Base-by-base conservation (phyloP, 2,797 vertebrate species). In the Pogoniulus pusillus region DNA sequence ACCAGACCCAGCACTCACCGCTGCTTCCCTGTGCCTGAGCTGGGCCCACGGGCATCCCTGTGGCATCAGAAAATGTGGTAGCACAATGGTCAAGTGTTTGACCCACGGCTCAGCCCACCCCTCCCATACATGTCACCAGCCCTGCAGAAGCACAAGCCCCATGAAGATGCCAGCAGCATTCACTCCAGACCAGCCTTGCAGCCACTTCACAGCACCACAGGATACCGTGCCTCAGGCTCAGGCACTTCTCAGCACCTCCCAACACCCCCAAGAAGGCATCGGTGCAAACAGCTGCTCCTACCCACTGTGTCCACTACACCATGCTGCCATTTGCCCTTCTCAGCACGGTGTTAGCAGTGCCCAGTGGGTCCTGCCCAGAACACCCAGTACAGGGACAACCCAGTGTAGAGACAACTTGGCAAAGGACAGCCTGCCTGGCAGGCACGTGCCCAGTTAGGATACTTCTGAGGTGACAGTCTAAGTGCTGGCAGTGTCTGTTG, bases 101-200 rank as follows among this genome's bases (percentile, higher is more conserved):
- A 58, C 6, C 15, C 53, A 4, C 0, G 17, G 39, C 45, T 75
- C 72, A 66, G 35, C 8, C 11, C 47, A 15, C 11, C 41, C 20
- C 32, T 16, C 18, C 27, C 2, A 0, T 9, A 45, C 0, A 0
- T 6, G 51, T 1, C 15, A 54, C 30, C 72, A 26, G 30, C 7
- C 34, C 41, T 41, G 35, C 17, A 8, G 65, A 65, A 1, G 32
- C 35, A 30, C 0, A 1, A 82, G 37, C 5, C 27, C 18, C 49
- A 5, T 0, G 0, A 43, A 51, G 59, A 45, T 10, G 30, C 32
- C 0, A 0, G 54, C 54, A 76, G 23, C 26, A 7, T 39, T 72
- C 45, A 57, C 10, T 45, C 57, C 60, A 17, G 15, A 43, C 6
- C 64, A 65, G 20, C 51, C 45, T 3, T 17, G 39, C 47, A 82